phyloP scores from a whole-genome alignment of 2,797 vertebrate genomes.

The Tympanoctomys barrerae region DNA sequence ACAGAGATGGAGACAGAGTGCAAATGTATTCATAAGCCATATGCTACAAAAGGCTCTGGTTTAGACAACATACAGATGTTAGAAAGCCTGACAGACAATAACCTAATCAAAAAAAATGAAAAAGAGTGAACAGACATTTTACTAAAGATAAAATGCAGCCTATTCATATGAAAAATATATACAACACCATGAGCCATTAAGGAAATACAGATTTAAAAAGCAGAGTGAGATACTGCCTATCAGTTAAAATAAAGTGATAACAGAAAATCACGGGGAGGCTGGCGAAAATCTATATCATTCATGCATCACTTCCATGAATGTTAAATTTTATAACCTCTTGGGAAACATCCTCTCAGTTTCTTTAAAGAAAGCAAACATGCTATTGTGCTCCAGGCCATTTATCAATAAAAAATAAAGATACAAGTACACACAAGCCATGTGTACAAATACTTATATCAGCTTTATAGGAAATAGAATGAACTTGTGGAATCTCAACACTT shows the following conservation, averaged over 20 bases:
- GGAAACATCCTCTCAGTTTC: not conserved
- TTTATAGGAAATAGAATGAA: not conserved
- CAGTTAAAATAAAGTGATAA: not conserved
- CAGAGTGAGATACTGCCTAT: not conserved
- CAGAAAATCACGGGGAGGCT: not conserved
- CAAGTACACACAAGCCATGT: not conserved
- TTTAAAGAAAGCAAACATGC: not conserved
- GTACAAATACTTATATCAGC: not conserved
- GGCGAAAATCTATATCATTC: not conserved
- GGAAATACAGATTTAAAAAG: not conserved
- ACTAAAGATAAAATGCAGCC: not conserved
- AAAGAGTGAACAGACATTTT: not conserved
- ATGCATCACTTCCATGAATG: not conserved
- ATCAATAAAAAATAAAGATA: not conserved
- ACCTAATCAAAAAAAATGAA: not conserved
- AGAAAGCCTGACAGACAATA: not conserved
- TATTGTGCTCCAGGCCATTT: not conserved
- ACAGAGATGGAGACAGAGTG: too few species aligned
- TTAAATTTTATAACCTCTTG: not conserved
- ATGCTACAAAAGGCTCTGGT: not conserved
- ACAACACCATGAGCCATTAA: not conserved
- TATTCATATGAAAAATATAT: not conserved
- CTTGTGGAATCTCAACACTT: not conserved
- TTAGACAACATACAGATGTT: not conserved
- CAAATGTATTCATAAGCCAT: not conserved